phyloP scores from a whole-genome alignment of 2,888 invertebrate species.

The Machimus rusticus region DNA sequence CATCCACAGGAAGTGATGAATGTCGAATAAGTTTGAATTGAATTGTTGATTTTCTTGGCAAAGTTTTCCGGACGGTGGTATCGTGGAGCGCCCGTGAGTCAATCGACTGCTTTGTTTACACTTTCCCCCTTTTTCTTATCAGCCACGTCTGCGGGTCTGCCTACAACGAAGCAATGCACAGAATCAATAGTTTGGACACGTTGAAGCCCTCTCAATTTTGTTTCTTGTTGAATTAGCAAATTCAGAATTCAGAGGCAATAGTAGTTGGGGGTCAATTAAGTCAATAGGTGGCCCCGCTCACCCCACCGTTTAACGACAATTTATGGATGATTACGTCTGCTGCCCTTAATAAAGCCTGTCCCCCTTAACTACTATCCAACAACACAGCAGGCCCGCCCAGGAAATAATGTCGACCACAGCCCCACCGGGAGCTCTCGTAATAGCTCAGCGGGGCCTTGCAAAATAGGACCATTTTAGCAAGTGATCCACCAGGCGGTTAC shows the following conservation, averaged over 20 bases:
- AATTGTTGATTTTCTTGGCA: not conserved
- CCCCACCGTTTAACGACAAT: not conserved
- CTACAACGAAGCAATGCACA: not conserved
- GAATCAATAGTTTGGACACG: not conserved
- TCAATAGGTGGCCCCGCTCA: not conserved
- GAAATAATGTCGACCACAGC: not conserved
- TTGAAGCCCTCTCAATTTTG: not conserved
- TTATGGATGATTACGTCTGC: not conserved
- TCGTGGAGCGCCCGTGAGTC: not conserved
- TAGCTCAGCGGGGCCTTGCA: not conserved
- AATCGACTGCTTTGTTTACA: not conserved
- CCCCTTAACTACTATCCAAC: not conserved
- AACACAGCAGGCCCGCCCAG: not conserved
- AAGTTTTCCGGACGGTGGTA: not conserved
- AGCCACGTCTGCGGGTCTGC: not conserved
- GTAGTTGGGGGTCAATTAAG: not conserved
- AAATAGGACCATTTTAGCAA: not conserved
- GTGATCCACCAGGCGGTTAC: not conserved
- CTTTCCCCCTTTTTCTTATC: not conserved
- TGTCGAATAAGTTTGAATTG: not conserved
- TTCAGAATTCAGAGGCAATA: not conserved
- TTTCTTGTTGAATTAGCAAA: not conserved
- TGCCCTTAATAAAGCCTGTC: not conserved
- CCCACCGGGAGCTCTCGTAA: not conserved
- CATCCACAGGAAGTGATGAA: not conserved